Base-by-base conservation (phyloP, 1,140 invertebrate species). In the Leptinotarsa defecta region DNA sequence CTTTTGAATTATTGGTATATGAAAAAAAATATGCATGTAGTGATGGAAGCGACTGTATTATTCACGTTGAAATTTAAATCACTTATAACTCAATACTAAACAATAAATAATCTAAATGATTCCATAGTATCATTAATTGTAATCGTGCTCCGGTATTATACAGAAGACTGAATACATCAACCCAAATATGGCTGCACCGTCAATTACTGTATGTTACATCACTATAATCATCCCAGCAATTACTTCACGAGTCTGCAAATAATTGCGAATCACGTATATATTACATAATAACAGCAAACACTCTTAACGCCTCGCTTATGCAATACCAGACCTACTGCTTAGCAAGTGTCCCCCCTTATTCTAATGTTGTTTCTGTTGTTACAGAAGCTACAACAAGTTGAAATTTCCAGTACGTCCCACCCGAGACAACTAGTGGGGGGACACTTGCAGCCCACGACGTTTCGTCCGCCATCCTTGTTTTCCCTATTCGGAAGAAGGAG, bases 371-470 rank as follows among this genome's bases (percentile, higher is more conserved):
- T 75, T 81, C 78, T 81, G 78, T 84, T 85, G 84, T 85, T 85
- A 81, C 84, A 85, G 84, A 85, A 84, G 78, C 82, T 78, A 76
- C 82, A 77, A 71, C 81, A 80, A 75, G 52, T 57, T 17, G 52
- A 15, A 17, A 15, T 19, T 19, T 57, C 52, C 52, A 57, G 52
- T 57, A 19, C 17, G 52, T 57, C 52, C 15, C 52, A 57, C 52
- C 52, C 15, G 15, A 77, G 75, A 70, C 79, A 75, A 74, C 75
- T 79, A 79, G 78, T 82, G 62, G 84, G 83, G 81, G 83, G 82
- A 78, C 80, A 83, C 73, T 77, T 84, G 74, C 80, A 84, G 72
- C 76, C 82, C 20, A 85, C 84, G 65, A 85, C 84, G 3, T 85
- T 79, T 74, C 81, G 84, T 15, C 84, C 84, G 48, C 75, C 78